Percentiles rank a stretch among this genome's conserved stretches.
These are phyloP conservation scores for Hirtodrosophila confusa DNA, from an alignment of 2,888 invertebrate genomes.

Conservation along the genomic window DNA sequence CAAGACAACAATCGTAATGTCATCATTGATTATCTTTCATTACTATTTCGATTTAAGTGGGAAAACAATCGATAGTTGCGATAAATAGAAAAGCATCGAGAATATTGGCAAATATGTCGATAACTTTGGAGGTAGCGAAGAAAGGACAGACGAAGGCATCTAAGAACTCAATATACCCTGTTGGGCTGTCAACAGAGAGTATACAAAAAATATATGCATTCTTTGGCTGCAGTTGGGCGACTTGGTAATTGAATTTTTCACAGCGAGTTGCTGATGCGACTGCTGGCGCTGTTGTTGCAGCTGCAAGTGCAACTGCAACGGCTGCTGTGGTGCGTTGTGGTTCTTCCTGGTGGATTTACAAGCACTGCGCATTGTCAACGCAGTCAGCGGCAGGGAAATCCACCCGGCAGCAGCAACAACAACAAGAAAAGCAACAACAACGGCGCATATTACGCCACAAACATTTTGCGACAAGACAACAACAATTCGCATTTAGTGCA, in stretches of 20 bases:
- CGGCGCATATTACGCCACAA: constrained; percentile 51
- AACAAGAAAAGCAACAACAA: constrained; percentile 13
- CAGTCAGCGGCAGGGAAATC: constrained; percentile 41
- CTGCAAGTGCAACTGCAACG: constrained; percentile 5
- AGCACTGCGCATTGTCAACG: constrained; percentile 60
- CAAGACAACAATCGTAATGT: no score
- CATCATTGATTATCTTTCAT: no score
- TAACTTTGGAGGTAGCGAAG: no score
- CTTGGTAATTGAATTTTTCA: constrained; percentile 78
- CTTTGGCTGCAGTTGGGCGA: constrained; percentile 56
- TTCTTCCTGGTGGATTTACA: constrained; percentile 49
- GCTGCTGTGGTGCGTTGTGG: constrained; percentile 42
- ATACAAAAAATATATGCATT: constrained; percentile 52
- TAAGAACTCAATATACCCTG: no score
- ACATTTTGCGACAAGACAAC: constrained; percentile 62
- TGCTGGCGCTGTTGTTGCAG: constrained; percentile 4
- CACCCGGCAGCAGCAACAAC: constrained; percentile 4
- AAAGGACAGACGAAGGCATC: no score
- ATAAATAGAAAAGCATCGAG: no score
- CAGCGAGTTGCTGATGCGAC: constrained; percentile 42
- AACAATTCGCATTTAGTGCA: constrained; percentile 40
- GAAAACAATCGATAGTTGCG: no score
- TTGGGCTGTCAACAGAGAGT: no score
- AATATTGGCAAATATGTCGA: no score
- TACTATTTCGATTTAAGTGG: no score